phyloP scores from a whole-genome alignment of 2,113 vertebrate genomes.

The Caloenas nicobarica region DNA sequence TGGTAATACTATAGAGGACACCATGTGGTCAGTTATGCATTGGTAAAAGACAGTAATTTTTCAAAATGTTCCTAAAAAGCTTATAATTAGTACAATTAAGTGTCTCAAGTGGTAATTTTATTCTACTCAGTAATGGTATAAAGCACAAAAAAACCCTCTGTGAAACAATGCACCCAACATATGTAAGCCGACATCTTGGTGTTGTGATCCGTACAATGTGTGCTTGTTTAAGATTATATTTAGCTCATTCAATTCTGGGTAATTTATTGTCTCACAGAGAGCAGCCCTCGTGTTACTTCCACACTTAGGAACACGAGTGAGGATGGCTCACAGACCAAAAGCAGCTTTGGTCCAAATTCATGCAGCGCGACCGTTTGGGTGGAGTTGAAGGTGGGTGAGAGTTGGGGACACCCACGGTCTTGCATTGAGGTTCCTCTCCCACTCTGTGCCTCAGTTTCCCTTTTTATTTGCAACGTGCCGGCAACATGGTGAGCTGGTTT shows the following conservation, averaged over 20 bases:
- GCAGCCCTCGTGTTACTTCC: background rate
- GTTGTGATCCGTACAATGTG: background rate
- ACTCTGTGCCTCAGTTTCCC: background rate
- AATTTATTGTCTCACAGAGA: background rate
- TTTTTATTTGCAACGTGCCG: background rate
- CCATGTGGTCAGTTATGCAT: background rate
- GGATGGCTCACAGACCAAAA: background rate
- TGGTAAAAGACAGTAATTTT: constrained; percentile 14
- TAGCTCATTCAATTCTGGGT: background rate
- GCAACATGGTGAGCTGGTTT: background rate
- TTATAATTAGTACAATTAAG: constrained; percentile 40
- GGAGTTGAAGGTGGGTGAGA: background rate
- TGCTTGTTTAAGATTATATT: background rate
- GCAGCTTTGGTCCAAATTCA: background rate
- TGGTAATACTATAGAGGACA: background rate
- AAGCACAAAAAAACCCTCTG: background rate
- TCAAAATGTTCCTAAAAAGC: background rate
- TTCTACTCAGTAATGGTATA: background rate
- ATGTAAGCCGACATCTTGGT: background rate
- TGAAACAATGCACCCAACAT: background rate
- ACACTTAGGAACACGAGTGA: accelerated
- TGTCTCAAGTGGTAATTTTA: constrained; percentile 3
- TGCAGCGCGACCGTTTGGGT: accelerated
- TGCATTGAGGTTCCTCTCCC: background rate
- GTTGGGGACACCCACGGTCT: background rate